Conservation (phyloP, 2,113 vertebrate species). For the Tragelaphus scriptus region DNA sequence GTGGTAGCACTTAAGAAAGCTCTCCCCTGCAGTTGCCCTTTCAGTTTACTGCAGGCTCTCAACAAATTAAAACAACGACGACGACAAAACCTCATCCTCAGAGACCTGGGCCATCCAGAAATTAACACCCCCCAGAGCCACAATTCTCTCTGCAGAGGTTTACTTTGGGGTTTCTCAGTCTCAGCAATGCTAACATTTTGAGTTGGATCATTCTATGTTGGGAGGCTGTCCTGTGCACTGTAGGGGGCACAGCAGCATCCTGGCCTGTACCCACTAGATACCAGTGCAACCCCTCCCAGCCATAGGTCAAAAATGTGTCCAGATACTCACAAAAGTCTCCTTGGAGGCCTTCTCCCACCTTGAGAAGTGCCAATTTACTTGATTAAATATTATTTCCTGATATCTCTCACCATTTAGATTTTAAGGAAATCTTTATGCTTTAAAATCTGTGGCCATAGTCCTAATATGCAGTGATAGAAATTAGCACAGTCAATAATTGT, state of each 20-base stretch:
- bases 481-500: background rate
- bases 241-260: background rate
- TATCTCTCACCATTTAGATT: background rate
- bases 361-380: background rate
- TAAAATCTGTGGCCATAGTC: background rate
- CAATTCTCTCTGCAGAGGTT: background rate
- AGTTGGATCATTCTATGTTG: background rate
- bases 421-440: constrained; percentile 14
- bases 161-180: background rate
- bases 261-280: background rate
- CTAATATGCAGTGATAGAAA: background rate
- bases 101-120: background rate
- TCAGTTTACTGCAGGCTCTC: background rate
- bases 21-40: background rate
- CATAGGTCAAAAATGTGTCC: background rate
- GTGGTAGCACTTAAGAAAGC: background rate
- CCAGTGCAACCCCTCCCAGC: background rate
- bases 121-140: background rate
- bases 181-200: background rate
- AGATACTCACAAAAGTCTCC: background rate
- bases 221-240: background rate
- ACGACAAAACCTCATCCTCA: background rate
- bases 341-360: background rate
- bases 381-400: constrained; percentile 26
- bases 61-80: background rate